Base-by-base conservation (phyloP, 2,113 vertebrate species). In the Rynchops niger region DNA sequence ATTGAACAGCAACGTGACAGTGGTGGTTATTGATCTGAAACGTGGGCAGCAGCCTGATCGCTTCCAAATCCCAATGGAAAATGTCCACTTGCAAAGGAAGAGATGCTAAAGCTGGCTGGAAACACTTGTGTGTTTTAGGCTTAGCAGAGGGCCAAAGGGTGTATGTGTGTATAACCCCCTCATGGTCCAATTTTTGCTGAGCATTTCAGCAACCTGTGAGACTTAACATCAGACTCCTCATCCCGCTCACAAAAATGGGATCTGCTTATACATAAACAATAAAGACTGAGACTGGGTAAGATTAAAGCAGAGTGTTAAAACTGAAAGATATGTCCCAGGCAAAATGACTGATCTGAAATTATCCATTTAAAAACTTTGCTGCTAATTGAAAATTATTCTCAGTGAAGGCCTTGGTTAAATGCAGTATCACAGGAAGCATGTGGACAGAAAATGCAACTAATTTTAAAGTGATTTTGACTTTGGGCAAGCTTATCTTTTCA, bases 1-100 rank as follows among this genome's bases (percentile, higher is more conserved):
- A 91, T 78, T 0, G 16, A 80, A 4, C 9, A 11, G 20, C 32
- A 42, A 6, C 0, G 2, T 34, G 16, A 15, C 9, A 1, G 38
- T n/a, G 52, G 78, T 27, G 87, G 11, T 8, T 85, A 82, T 91
- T 38, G 88, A 95, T 82, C 49, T 53, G 42, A 50, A 70, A 69
- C 2, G 3, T 20, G 55, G 53, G 47, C 47, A 62, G 36, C n/a
- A 27, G 32, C 1, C 2, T 30, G n/a, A 65, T 43, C 0, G 2
- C 43, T 84, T 53, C 3, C 5, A 49, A 78, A 52, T 29, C 9
- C 2, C 20, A 36, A 52, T 83, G 78, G 95, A 73, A 90, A 93
- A 62, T 13, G 32, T 42, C 30, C 53, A 1, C 19, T 50, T 0
- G 0, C 9, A 40, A 40, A 65, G 79, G 69, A 66, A 32, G 7